Evolutionary conservation across 2,888 invertebrate species (phyloP).

Genomic region (Erebia ligea): DNA sequence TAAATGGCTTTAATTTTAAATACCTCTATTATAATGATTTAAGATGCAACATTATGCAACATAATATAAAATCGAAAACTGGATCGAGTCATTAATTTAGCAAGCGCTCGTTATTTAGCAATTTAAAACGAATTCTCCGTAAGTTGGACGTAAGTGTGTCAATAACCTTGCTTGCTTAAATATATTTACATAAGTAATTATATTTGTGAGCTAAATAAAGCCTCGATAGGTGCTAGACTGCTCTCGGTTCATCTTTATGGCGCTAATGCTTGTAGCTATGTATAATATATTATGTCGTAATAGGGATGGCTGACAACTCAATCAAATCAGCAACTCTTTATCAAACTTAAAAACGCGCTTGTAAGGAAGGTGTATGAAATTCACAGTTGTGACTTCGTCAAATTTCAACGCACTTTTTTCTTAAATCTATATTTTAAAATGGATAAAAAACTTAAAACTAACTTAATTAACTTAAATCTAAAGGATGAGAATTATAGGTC

Average conservation of each 20-base stretch:
- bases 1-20: slow-evolving; percentile 9
- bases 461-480: too few relatives aligned
- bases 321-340: too few relatives aligned
- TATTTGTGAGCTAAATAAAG: slow-evolving; percentile 63
- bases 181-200: slow-evolving; percentile 64
- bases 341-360: too few relatives aligned
- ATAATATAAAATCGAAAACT: slow-evolving; percentile 52
- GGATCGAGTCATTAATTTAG: slow-evolving; percentile 65
- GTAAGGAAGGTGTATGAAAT: too few relatives aligned
- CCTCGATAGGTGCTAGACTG: slow-evolving; percentile 31
- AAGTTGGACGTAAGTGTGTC: slow-evolving; percentile 70
- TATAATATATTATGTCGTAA: too few relatives aligned
- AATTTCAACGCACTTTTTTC: too few relatives aligned
- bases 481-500: too few relatives aligned
- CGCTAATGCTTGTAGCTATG: slow-evolving; percentile 22
- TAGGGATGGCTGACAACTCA: too few relatives aligned
- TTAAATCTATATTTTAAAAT: too few relatives aligned
- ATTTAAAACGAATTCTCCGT: slow-evolving; percentile 61
- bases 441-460: too few relatives aligned
- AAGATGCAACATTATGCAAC: slow-evolving; percentile 50
- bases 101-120: slow-evolving; percentile 65
- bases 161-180: slow-evolving; percentile 75
- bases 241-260: slow-evolving; percentile 19
- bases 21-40: slow-evolving; percentile 52
- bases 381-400: too few relatives aligned